These are phyloP conservation scores for Plagodis pulveraria DNA, from an alignment of 2,888 invertebrate genomes.

Conservation along the genomic window DNA sequence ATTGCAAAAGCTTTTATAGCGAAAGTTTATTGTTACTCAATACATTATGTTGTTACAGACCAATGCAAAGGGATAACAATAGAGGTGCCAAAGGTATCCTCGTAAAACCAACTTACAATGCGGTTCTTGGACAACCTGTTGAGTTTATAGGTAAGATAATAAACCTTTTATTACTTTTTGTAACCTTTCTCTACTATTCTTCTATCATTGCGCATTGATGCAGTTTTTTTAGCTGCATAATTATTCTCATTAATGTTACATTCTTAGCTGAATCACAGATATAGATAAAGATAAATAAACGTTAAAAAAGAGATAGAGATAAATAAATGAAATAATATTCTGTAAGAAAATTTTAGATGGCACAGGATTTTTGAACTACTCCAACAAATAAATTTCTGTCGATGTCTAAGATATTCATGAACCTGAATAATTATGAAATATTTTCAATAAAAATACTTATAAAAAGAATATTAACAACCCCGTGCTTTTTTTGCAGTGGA, in stretches of 20 bases:
- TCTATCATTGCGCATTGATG: too few species aligned
- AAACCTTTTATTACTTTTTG: conserved; percentile 2
- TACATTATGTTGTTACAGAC: conserved; percentile 64
- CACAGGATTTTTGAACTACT: too few species aligned
- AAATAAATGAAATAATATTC: too few species aligned
- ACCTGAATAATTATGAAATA: too few species aligned
- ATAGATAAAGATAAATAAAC: too few species aligned
- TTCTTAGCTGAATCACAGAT: too few species aligned
- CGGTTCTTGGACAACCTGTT: conserved; percentile 95
- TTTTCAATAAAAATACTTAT: not conserved
- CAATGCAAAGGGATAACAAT: conserved; percentile 85
- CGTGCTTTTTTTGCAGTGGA: conserved; percentile 87
- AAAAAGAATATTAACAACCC: not conserved
- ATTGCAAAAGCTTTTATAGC: conserved; percentile 16
- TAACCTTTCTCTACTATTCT: not conserved
- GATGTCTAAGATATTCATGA: too few species aligned
- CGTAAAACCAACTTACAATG: conserved; percentile 90
- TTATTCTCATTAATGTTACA: too few species aligned
- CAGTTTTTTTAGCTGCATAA: not conserved
- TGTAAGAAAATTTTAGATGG: too few species aligned
- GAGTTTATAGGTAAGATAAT: conserved; percentile 94
- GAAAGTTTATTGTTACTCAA: conserved; percentile 32
- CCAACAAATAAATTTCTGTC: too few species aligned
- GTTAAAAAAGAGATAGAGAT: too few species aligned
- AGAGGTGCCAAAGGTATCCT: conserved; percentile 94